phyloP scores from a whole-genome alignment of 2,797 vertebrate species.

The Setipinna tenuifilis region DNA sequence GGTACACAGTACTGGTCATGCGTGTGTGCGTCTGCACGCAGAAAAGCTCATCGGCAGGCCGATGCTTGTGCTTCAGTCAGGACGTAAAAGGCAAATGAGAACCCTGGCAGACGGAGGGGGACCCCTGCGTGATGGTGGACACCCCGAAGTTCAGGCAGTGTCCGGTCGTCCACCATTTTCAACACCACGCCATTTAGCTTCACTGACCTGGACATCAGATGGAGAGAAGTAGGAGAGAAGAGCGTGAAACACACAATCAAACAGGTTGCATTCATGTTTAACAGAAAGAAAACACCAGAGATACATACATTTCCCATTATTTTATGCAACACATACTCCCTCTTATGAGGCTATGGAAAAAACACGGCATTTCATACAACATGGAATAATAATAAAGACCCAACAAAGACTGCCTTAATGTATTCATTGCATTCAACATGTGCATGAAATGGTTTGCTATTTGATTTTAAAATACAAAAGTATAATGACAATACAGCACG shows the following conservation, averaged over 20 bases:
- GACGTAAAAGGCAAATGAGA: slow-evolving; percentile 88
- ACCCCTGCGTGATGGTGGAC: slow-evolving; percentile 66
- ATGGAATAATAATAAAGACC: too few species aligned
- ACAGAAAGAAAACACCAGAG: too few species aligned
- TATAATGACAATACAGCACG: too few species aligned
- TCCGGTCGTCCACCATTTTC: slow-evolving; percentile 85
- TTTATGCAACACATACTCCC: too few species aligned
- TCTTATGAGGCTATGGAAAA: too few species aligned
- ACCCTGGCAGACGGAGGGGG: slow-evolving; percentile 79
- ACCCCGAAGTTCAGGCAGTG: slow-evolving; percentile 78
- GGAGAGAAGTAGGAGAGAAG: neutral
- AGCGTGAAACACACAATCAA: neutral
- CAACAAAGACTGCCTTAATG: too few species aligned
- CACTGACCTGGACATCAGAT: slow-evolving; percentile 72
- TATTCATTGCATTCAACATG: too few species aligned
- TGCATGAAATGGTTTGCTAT: too few species aligned
- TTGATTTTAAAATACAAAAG: too few species aligned
- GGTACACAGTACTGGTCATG: neutral
- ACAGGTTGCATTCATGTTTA: too few species aligned
- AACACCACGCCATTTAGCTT: slow-evolving; percentile 81
- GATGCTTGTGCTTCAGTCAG: slow-evolving; percentile 75
- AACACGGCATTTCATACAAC: too few species aligned
- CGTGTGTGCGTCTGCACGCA: neutral
- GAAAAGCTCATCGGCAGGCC: slow-evolving; percentile 74
- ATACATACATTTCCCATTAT: too few species aligned